Conservation (phyloP, 2,797 vertebrate genomes). For the Arnoldichthys spilopterus region DNA sequence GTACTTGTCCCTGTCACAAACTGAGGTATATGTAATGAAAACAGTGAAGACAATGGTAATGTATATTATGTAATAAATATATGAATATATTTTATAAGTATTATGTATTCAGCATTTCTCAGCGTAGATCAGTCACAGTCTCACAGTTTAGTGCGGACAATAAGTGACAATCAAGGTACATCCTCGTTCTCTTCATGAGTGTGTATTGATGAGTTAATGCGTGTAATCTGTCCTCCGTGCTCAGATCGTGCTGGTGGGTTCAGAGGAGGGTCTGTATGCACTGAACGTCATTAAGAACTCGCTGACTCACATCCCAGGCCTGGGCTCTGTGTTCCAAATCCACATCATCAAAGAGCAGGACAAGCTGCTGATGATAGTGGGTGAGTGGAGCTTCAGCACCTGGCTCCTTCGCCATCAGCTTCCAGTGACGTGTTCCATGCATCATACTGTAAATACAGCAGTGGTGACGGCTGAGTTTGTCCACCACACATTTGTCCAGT, state of each 20-base stretch:
- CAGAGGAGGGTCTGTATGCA: conserved; percentile 97
- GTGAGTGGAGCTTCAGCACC: conserved; percentile 72
- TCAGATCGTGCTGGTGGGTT: conserved; percentile 96
- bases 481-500: not conserved
- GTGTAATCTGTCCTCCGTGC: conserved; percentile 10
- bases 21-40: too few species aligned
- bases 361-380: conserved; percentile 97
- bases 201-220: not conserved
- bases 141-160: not conserved
- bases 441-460: not conserved
- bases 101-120: too few species aligned
- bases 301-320: conserved; percentile 92
- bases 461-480: too few species aligned
- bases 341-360: conserved; percentile 97
- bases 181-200: not conserved
- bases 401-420: not conserved
- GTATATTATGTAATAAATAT: too few species aligned
- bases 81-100: too few species aligned
- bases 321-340: conserved; percentile 97
- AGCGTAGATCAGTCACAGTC: too few species aligned
- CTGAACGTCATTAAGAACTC: conserved; percentile 98
- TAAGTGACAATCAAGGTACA: not conserved
- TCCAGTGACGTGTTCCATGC: not conserved
- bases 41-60: too few species aligned
- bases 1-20: too few species aligned